phyloP scores from a whole-genome alignment of 2,113 vertebrate species.

The Perccottus glenii region DNA sequence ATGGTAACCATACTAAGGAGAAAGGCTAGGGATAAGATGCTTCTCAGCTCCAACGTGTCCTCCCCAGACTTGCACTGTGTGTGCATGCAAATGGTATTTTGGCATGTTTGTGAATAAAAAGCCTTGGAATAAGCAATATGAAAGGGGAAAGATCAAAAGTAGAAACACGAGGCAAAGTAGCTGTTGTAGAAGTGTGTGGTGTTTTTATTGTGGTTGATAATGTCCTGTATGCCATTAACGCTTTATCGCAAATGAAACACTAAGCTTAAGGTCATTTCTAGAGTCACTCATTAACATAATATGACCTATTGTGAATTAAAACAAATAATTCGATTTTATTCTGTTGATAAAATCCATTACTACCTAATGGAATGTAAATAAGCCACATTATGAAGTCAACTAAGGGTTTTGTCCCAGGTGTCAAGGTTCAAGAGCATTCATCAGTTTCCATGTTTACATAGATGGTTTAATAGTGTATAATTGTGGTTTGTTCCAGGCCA shows the following conservation, averaged over 20 bases:
- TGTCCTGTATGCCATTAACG: conserved; percentile 36
- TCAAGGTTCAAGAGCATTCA: neutral
- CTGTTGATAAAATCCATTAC: neutral
- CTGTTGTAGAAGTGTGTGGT: neutral
- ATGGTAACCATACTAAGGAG: conserved; percentile 61
- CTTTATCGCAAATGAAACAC: conserved; percentile 8
- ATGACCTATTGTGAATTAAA: neutral
- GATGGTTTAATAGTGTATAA: conserved; percentile 4
- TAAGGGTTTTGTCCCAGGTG: conserved; percentile 1
- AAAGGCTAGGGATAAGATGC: conserved; percentile 27
- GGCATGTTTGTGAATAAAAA: conserved; percentile 12
- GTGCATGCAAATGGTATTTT: conserved; percentile 23
- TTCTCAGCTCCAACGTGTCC: conserved; percentile 23
- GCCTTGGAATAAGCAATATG: conserved; percentile 2
- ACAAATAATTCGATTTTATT: neutral
- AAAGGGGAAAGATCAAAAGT: neutral
- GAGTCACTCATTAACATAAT: neutral
- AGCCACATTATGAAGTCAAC: neutral
- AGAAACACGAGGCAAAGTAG: neutral
- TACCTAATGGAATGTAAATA: neutral
- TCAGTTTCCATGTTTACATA: neutral
- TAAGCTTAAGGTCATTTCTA: neutral
- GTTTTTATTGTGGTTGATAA: conserved; percentile 46
- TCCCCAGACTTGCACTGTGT: conserved; percentile 12
- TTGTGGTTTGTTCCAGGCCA: conserved; percentile 77